Evolutionary conservation across 2,797 vertebrate species (phyloP).

Genomic region (Characodon lateralis): DNA sequence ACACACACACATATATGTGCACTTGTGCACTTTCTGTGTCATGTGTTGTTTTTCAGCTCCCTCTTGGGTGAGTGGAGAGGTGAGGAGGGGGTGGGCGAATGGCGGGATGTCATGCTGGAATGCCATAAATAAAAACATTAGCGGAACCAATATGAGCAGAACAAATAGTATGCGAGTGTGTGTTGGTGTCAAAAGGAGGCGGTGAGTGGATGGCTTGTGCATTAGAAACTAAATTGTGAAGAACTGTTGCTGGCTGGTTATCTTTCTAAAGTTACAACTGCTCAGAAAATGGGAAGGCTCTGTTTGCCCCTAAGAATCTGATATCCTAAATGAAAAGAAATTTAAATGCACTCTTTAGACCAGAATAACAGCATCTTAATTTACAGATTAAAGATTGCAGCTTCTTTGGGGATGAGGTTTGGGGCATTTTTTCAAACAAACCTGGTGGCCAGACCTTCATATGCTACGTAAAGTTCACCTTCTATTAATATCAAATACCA

Average conservation of each 20-base stretch:
- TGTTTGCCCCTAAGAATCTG: slow-evolving; percentile 29
- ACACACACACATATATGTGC: slow-evolving; percentile 8
- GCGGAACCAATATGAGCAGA: slow-evolving; percentile 73
- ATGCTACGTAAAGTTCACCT: neutral
- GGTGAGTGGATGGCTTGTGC: slow-evolving; percentile 50
- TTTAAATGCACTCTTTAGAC: slow-evolving; percentile 38
- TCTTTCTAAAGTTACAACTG: slow-evolving; percentile 49
- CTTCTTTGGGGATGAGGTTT: slow-evolving; percentile 18
- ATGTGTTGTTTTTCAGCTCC: slow-evolving; percentile 53
- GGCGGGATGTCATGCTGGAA: slow-evolving; percentile 71
- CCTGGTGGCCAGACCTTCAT: neutral
- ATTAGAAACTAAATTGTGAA: slow-evolving; percentile 56
- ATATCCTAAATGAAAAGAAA: slow-evolving; percentile 38
- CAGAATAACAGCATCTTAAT: slow-evolving; percentile 42
- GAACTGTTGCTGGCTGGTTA: slow-evolving; percentile 61
- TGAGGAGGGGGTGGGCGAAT: slow-evolving; percentile 53
- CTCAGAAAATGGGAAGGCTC: slow-evolving; percentile 46
- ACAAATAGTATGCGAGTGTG: slow-evolving; percentile 66
- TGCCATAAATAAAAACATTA: slow-evolving; percentile 82
- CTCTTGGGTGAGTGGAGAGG: slow-evolving; percentile 62
- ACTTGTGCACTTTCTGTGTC: slow-evolving; percentile 30
- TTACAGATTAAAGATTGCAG: neutral
- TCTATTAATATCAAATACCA: neutral
- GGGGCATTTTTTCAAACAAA: neutral
- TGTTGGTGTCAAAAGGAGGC: slow-evolving; percentile 18